Evolutionary conservation across 2,888 invertebrate species (phyloP).

Genomic region (Heptascelio sp.): DNA sequence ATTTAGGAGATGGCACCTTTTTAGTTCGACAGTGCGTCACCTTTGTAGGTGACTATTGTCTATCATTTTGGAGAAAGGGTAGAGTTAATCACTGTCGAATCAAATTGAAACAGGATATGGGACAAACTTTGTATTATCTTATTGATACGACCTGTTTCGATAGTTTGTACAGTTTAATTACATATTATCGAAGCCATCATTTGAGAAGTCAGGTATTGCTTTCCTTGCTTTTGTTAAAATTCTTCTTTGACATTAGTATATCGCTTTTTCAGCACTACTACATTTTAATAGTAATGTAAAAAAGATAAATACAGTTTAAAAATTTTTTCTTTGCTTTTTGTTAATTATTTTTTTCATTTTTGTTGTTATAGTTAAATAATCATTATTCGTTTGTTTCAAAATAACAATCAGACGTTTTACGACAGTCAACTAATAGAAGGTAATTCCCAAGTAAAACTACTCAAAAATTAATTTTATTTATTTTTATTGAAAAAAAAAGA

Average conservation of each 20-base stretch:
- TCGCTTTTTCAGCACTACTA: too few relatives aligned
- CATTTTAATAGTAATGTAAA: too few relatives aligned
- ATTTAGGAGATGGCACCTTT: conserved; percentile 86
- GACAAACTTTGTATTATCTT: conserved; percentile 96
- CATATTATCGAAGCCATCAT: conserved; percentile 96
- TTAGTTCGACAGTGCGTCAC: conserved; percentile 98
- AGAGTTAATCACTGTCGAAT: conserved; percentile 98
- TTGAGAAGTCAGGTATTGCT: conserved; percentile 94
- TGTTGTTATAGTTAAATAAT: conserved; percentile 27
- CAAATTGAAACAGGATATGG: conserved; percentile 95
- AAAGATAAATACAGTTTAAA: too few relatives aligned
- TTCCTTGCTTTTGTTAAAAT: too few relatives aligned
- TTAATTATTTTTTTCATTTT: conserved; percentile 9
- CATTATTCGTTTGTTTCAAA: conserved; percentile 70
- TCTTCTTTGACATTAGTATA: too few relatives aligned
- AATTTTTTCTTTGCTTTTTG: conserved; percentile 11
- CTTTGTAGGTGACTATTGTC: conserved; percentile 98
- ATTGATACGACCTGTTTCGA: conserved; percentile 97
- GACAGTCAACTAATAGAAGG: conserved; percentile 67
- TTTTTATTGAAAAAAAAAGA: too few relatives aligned
- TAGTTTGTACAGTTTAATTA: conserved; percentile 96
- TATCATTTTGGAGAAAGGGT: conserved; percentile 97
- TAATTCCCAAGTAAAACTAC: conserved; percentile 50
- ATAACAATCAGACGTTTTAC: conserved; percentile 69
- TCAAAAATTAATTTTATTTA: too few relatives aligned